Evolutionary conservation across 1,140 invertebrate genomes (phyloP), one percentile per base, ranked within the genome.

Genomic region (Papilio machaon): DNA sequence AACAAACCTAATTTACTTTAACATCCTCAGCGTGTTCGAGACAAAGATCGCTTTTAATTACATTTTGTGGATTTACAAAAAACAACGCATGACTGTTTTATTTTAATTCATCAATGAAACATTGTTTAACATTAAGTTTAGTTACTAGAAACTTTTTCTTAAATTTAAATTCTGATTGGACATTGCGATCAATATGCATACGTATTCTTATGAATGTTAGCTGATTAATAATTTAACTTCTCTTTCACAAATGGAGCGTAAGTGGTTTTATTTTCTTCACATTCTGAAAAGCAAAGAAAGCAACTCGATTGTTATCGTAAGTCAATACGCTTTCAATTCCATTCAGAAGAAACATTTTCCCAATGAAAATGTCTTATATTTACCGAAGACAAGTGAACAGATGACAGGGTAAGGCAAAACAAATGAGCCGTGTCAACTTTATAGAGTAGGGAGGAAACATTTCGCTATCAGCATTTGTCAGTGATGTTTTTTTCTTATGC

Each of bases 361-460:
- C 43, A 43, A 73, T 47, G 30, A 73, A 73, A 46, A 46, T 73
- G n/a, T 47, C 4, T 47, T 30, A 46, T 43, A n/a, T 43, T 15
- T 73, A 47, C 13, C 73, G 38, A 15, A 52, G 19, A 35, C 43
- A 2, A 30, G 47, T 11, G 47, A 76, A 76, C 46, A 76, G 74
- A 76, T 76, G 74, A 76, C 74, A 76, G 74, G 11, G 74, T 54
- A 76, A 76, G 74, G 52, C 74, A 15, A 76, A 76, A 76, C 74
- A 76, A 76, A 76, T 76, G 74, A 54, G 23, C 74, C 47, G 13
- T 76, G 64, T 30, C 64, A 70, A 70, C 64, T 70, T 70, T 70
- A 70, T 70, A 70, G 30, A 70, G 64, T 35, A 19, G 30, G 35
- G 30, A 70, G 15, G 13, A 30, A 13, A 70, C 30, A 70, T 70